phyloP scores from a whole-genome alignment of 2,797 vertebrate genomes.

The Acridotheres tristis region DNA sequence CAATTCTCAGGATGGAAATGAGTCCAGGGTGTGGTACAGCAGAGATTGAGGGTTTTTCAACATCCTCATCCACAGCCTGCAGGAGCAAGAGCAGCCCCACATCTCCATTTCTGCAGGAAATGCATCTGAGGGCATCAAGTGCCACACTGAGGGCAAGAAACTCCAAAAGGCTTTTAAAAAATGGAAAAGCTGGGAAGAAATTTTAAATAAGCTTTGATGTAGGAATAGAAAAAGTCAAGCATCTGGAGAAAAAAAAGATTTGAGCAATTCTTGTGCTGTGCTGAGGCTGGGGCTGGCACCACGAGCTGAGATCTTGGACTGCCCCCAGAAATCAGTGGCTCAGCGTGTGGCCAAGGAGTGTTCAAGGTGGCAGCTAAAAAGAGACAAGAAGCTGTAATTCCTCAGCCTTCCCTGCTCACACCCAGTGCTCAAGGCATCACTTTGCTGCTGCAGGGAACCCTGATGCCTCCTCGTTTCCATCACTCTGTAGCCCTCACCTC shows the following conservation, averaged over 20 bases:
- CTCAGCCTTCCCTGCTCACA: neutral
- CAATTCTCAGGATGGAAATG: neutral
- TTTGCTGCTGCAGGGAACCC: neutral
- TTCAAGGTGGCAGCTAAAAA: neutral
- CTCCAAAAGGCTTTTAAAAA: neutral
- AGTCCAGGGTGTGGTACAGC: neutral
- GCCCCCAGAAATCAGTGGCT: neutral
- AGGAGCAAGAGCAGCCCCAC: neutral
- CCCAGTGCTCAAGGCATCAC: neutral
- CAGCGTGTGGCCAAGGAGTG: neutral
- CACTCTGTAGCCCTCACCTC: neutral
- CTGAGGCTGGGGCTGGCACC: neutral
- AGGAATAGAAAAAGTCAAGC: neutral
- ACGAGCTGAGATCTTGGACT: neutral
- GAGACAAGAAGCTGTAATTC: neutral
- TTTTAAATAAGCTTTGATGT: neutral
- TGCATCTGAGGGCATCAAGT: neutral
- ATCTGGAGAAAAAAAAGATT: neutral
- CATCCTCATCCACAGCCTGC: neutral
- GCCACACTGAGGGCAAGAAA: neutral
- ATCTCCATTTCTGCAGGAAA: neutral
- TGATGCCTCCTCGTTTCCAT: rapidly evolving
- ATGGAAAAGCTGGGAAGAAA: neutral
- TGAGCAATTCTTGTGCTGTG: rapidly evolving
- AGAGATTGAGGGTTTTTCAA: neutral